Conservation (phyloP, 2,888 invertebrate species). For the Drosophila pseudotalamancana region DNA sequence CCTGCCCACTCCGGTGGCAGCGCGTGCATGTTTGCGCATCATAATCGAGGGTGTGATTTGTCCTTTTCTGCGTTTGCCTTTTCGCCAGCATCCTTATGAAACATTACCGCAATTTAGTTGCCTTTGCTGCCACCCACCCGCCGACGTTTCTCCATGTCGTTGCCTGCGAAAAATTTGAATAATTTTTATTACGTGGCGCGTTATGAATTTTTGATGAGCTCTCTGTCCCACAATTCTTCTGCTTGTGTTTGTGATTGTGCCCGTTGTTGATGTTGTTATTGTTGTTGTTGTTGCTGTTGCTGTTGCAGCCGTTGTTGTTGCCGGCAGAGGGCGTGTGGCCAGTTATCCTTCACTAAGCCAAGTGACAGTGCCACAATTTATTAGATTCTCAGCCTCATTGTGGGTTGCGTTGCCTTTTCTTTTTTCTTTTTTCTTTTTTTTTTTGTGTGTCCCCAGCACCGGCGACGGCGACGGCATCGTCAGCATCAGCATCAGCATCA, state of each 20-base stretch:
- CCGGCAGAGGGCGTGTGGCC: conserved; percentile 67
- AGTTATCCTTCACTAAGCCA: conserved; percentile 81
- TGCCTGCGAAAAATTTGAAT: conserved; percentile 80
- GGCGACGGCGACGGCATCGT: conserved; percentile 34
- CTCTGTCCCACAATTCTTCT: conserved; percentile 39
- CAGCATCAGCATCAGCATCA: conserved; percentile 51
- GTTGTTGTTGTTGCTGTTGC: conserved; percentile 29
- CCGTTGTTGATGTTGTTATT: conserved; percentile 34
- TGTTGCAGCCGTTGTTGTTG: conserved; percentile 21
- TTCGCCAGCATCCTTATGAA: conserved; percentile 66
- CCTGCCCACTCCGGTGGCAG: conserved; percentile 11
- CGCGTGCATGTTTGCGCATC: conserved; percentile 56
- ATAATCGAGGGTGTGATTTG: conserved; percentile 82
- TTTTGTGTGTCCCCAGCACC: conserved; percentile 12
- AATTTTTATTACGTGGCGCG: conserved; percentile 82
- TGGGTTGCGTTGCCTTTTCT: conserved; percentile 47
- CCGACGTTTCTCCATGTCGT: conserved; percentile 17
- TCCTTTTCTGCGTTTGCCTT: conserved; percentile 66
- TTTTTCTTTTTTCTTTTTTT: conserved; percentile 15
- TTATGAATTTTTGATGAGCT: conserved; percentile 82
- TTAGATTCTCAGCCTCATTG: conserved; percentile 77
- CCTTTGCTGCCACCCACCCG: conserved; percentile 34
- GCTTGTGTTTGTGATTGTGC: too few relatives aligned
- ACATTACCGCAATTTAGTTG: conserved; percentile 78
- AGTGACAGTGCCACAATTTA: conserved; percentile 81